Conservation (phyloP, 64 coral and sea anemone genomes). For the Pocillopora damicornis region DNA sequence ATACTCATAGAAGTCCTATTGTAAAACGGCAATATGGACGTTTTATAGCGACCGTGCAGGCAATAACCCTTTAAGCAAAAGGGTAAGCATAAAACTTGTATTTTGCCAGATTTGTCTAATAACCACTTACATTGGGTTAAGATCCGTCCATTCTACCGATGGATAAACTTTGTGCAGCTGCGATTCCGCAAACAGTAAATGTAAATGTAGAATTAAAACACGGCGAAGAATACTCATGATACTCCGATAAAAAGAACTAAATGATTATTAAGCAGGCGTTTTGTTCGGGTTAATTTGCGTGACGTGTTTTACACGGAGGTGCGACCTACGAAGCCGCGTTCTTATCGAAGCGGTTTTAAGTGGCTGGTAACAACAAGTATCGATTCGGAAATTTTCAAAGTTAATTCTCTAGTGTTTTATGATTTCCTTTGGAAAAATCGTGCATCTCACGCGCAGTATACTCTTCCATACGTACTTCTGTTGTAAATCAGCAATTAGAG, state of each 20-base stretch:
- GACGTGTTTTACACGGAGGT: not conserved
- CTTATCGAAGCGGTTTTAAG: not conserved
- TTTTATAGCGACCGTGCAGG: too few species aligned
- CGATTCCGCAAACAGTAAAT: not conserved
- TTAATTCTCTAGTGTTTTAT: not conserved
- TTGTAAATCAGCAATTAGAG: not conserved
- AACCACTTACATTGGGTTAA: not conserved
- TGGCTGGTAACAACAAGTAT: not conserved
- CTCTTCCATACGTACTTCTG: not conserved
- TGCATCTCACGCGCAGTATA: not conserved
- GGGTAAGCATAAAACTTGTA: not conserved
- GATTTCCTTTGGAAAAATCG: not conserved
- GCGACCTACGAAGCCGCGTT: not conserved
- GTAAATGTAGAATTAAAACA: not conserved
- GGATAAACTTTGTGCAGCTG: not conserved
- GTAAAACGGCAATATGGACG: too few species aligned
- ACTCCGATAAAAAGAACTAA: not conserved
- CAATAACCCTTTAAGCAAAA: too few species aligned
- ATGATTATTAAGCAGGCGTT: not conserved
- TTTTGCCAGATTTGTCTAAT: not conserved
- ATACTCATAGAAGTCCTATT: too few species aligned
- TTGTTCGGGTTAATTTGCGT: not conserved
- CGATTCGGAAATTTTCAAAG: not conserved
- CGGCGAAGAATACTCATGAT: not conserved
- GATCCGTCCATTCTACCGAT: not conserved